Base-by-base conservation (phyloP, 2,888 invertebrate species). In the Heteromurus nitidus region DNA sequence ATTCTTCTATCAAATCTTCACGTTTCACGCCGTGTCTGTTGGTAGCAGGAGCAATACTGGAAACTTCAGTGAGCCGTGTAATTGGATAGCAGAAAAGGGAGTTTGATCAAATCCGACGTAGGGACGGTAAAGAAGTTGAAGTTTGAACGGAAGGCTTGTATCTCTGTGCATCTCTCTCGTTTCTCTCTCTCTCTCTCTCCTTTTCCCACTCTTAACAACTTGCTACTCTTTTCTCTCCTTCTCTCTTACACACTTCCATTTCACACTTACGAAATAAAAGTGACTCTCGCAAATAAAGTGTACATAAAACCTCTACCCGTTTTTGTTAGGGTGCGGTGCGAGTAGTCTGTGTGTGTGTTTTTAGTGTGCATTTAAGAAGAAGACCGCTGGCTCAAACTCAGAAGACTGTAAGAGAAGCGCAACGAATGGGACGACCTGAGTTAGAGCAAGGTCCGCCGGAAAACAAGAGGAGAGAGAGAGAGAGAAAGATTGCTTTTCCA, bases 41-140 rank as follows among this genome's bases (percentile, higher is more conserved):
- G 47, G 68, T 68, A 76, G 85, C 82, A 84, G 85, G 85, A 84
- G 85, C 84, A 84, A 80, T 82, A 82, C 81, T 84, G 85, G 83
- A 82, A 84, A 77, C 76, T 80, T 85, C 86, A 85, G 85, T 85
- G 82, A 84, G 80, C 85, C 86, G 84, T 87, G 85, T 87, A 87
- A 87, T 87, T 87, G 86, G 86, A 87, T 87, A 86, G 86, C 85
- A 85, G 85, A 86, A 85, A 86, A 86, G 84, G 80, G 84, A 87
- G 85, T 84, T 85, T 86, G 86, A 86, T 86, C 86, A 85, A 86
- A 86, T 86, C 84, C 85, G 85, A 87, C 85, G 83, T 82, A 81
- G 82, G 84, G 84, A 84, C 85, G 85, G 85, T 86, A 86, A 85
- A 85, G 79, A 86, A 68, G 84, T 74, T 31, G 50, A 67, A 70